Conservation (phyloP, 2,113 vertebrate species). For the Ivindomyrus marchei region DNA sequence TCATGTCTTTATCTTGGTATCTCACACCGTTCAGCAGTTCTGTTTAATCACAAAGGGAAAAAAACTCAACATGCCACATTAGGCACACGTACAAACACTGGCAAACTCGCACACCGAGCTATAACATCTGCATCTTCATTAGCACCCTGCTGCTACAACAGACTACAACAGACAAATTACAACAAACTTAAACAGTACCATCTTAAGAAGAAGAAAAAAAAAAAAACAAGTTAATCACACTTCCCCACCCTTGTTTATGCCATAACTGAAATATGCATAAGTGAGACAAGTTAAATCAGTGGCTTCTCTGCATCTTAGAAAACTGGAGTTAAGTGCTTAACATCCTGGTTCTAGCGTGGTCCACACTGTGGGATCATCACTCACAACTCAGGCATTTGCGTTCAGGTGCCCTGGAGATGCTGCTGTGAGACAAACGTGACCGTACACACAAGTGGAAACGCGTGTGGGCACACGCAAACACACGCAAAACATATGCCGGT, state of each 20-base stretch:
- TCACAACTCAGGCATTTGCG: constrained; percentile 10
- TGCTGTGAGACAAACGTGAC: constrained; percentile 6
- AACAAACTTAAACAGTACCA: not conserved
- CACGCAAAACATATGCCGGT: not conserved
- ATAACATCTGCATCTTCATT: not conserved
- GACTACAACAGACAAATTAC: not conserved
- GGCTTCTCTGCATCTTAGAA: not conserved
- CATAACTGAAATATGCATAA: not conserved
- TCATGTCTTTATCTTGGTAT: not conserved
- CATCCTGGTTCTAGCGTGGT: not conserved
- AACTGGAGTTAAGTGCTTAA: not conserved
- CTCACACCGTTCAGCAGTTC: not conserved
- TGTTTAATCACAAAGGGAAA: not conserved
- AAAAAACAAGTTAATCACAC: not conserved
- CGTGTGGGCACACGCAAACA: not conserved
- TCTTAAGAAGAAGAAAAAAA: not conserved
- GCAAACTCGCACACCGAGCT: not conserved
- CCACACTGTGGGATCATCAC: constrained; percentile 6
- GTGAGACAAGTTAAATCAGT: not conserved
- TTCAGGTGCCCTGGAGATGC: constrained; percentile 7
- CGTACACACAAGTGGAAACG: not conserved
- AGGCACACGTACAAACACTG: not conserved
- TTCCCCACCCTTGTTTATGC: not conserved
- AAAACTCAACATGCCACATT: not conserved
- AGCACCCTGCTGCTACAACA: not conserved